phyloP scores from a whole-genome alignment of 2,888 invertebrate species.

The Octonoba sinensis region DNA sequence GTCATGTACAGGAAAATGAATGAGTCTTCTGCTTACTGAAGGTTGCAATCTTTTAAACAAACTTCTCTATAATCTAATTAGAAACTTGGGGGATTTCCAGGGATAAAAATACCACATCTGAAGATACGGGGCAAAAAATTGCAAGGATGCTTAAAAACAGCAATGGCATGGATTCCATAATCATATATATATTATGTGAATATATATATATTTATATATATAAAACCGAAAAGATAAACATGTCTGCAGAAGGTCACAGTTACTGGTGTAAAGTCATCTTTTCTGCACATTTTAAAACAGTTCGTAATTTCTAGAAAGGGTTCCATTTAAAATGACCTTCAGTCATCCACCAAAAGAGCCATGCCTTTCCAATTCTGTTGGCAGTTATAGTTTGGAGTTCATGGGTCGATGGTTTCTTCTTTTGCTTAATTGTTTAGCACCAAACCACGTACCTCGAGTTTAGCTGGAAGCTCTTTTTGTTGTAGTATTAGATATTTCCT shows the following conservation, averaged over 20 bases:
- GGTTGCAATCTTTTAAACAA: constrained; percentile 34
- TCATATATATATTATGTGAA: constrained; percentile 60
- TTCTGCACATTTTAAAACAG: constrained; percentile 11
- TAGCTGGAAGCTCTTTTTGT: constrained; percentile 62
- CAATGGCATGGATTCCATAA: constrained; percentile 61
- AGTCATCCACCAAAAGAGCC: constrained; percentile 16
- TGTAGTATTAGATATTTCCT: constrained; percentile 50
- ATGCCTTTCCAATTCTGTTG: constrained; percentile 26
- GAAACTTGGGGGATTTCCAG: constrained; percentile 38
- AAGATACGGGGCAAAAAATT: constrained; percentile 46
- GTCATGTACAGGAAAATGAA: not conserved
- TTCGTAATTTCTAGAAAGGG: not conserved
- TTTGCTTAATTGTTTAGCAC: constrained; percentile 59
- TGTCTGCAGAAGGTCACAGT: constrained; percentile 49
- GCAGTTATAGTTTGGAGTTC: constrained; percentile 50
- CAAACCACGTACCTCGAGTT: constrained; percentile 52
- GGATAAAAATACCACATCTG: constrained; percentile 64
- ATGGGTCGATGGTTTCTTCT: constrained; percentile 60
- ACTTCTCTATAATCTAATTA: constrained; percentile 47
- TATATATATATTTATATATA: constrained; percentile 57
- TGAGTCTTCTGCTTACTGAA: constrained; percentile 18
- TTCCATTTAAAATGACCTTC: constrained; percentile 19
- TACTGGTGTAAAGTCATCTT: constrained; percentile 26
- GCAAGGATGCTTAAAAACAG: constrained; percentile 62
- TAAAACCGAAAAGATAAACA: constrained; percentile 58